Evolutionary conservation across 2,888 invertebrate genomes (phyloP).

Genomic region (Trachelus troglodyta): DNA sequence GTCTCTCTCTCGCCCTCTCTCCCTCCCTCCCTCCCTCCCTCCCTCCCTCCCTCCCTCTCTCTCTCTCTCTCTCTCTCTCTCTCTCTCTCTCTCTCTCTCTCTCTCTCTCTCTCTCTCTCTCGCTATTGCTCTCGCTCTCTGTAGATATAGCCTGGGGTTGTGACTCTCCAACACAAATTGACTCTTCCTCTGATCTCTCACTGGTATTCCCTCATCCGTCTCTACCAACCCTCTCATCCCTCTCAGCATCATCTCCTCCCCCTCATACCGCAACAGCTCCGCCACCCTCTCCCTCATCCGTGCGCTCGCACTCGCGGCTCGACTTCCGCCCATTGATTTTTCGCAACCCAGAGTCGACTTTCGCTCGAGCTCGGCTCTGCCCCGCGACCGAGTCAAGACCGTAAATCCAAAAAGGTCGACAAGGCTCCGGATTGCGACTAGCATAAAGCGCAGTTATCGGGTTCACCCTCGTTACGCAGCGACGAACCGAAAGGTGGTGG

Average conservation of each 20-base stretch:
- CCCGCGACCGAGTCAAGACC: conserved; percentile 28
- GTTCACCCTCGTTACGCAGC: background rate
- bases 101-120: too few species aligned
- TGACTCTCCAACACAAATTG: background rate
- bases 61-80: background rate
- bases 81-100: too few species aligned
- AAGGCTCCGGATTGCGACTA: conserved; percentile 24
- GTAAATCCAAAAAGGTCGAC: conserved; percentile 42
- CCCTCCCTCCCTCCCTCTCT: too few species aligned
- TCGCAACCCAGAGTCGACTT: background rate
- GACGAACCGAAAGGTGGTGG: background rate
- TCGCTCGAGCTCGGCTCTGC: conserved; percentile 2
- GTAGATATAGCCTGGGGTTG: background rate
- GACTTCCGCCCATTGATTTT: conserved; percentile 12
- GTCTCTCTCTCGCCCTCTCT: too few species aligned
- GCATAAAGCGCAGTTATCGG: conserved; percentile 16
- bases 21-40: too few species aligned
- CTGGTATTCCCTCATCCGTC: background rate
- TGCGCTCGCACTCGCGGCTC: background rate
- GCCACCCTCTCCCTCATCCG: background rate
- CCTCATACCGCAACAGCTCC: background rate
- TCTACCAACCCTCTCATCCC: background rate
- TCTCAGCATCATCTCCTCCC: background rate
- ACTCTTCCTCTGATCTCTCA: background rate
- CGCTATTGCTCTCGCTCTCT: too few species aligned